Conservation (phyloP, 1,140 invertebrate species). For the Aphis craccivora region DNA sequence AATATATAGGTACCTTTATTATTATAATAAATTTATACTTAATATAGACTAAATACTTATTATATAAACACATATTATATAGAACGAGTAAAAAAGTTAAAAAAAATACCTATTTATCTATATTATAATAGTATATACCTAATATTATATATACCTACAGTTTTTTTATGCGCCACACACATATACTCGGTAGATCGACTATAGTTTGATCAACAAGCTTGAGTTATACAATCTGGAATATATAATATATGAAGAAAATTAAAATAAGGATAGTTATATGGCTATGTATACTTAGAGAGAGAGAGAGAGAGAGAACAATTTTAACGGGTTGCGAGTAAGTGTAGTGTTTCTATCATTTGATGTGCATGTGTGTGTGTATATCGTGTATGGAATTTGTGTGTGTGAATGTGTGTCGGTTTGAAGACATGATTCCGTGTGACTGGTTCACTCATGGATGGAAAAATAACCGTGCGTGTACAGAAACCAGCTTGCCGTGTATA, state of each 20-base stretch:
- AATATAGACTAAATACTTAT: no score
- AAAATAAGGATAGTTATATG: background rate
- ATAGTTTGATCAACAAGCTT: background rate
- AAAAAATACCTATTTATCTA: background rate
- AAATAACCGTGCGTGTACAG: conserved; percentile 52
- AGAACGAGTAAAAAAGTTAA: background rate
- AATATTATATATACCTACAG: background rate
- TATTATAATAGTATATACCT: background rate
- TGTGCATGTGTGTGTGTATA: background rate
- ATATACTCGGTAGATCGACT: background rate
- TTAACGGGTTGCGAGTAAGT: conserved; percentile 40
- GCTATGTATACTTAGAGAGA: background rate
- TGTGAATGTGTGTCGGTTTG: background rate
- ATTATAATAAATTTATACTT: background rate
- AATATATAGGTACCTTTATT: background rate
- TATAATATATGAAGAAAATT: background rate
- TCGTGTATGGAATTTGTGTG: no score
- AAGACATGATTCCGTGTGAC: conserved; percentile 57
- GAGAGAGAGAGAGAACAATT: background rate
- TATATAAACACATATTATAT: background rate
- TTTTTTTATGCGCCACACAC: background rate
- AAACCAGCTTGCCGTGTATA: conserved; percentile 54
- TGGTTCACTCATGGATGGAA: conserved; percentile 57
- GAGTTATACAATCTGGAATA: conserved; percentile 6
- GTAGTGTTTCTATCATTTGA: conserved; percentile 45